phyloP scores from a whole-genome alignment of 2,888 invertebrate species.

The Agelastica alni region DNA sequence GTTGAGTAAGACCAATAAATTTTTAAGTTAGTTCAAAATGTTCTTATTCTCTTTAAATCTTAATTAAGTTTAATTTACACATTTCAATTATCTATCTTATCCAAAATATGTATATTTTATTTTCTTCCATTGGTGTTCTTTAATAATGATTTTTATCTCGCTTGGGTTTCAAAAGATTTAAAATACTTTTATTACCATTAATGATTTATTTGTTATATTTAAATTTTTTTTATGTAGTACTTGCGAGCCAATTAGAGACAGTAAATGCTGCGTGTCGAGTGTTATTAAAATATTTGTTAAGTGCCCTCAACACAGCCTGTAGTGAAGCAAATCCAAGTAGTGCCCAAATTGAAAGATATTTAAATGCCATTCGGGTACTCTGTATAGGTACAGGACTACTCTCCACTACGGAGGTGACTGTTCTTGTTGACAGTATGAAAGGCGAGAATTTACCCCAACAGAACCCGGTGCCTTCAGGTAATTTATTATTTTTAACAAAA shows the following conservation, averaged over 20 bases:
- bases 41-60: no score
- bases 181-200: no score
- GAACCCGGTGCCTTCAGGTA: conserved; percentile 50
- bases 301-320: conserved; percentile 48
- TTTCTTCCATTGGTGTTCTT: no score
- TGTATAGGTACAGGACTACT: conserved; percentile 73
- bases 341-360: conserved; percentile 61
- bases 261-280: conserved; percentile 72
- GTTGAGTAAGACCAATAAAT: no score
- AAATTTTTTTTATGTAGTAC: conserved; percentile 58
- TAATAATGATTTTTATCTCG: no score
- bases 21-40: no score
- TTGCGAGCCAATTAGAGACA: conserved; percentile 68
- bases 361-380: conserved; percentile 71
- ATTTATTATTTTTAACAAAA: background rate
- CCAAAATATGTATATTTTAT: no score
- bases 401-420: conserved; percentile 75
- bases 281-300: conserved; percentile 67
- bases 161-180: no score
- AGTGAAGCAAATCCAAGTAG: conserved; percentile 49
- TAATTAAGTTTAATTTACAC: no score
- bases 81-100: no score
- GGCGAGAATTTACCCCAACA: conserved; percentile 63
- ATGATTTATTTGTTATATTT: no score
- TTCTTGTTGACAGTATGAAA: conserved; percentile 77